These are phyloP conservation scores for Phrynocephalus guinanensis DNA, from an alignment of 2,797 vertebrate species.

Conservation along the genomic window DNA sequence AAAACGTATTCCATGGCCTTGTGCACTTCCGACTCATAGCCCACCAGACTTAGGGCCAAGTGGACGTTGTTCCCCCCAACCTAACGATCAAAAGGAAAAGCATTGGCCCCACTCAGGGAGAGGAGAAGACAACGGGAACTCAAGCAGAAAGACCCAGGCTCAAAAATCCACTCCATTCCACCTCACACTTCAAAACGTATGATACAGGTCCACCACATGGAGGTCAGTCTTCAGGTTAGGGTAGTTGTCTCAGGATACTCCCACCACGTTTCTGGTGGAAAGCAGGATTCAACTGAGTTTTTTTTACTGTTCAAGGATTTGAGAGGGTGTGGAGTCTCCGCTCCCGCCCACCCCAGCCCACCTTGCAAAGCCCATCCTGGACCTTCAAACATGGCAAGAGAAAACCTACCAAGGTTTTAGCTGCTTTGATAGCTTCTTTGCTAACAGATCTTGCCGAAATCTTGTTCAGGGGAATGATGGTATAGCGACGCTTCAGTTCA, in stretches of 20 bases:
- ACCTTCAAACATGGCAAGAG: slow-evolving; percentile 46
- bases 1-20: slow-evolving; percentile 98
- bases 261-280: neutral
- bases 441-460: slow-evolving; percentile 87
- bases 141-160: neutral
- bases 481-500: slow-evolving; percentile 90
- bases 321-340: too few species aligned
- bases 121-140: neutral
- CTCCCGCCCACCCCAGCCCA: too few species aligned
- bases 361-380: too few species aligned
- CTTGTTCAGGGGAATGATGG: slow-evolving; percentile 97
- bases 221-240: neutral
- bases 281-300: neutral
- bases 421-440: slow-evolving; percentile 78
- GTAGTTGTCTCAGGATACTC: neutral
- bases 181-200: neutral
- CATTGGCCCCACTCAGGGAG: slow-evolving; percentile 4
- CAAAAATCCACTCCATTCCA: neutral
- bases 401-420: slow-evolving; percentile 84
- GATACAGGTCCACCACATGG: neutral
- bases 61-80: slow-evolving; percentile 84
- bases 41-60: slow-evolving; percentile 88
- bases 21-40: slow-evolving; percentile 87
- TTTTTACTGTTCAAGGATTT: neutral
- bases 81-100: slow-evolving; percentile 72